These are phyloP conservation scores for Coregonus suidteri DNA, from an alignment of 2,797 vertebrate species.

Conservation along the genomic window DNA sequence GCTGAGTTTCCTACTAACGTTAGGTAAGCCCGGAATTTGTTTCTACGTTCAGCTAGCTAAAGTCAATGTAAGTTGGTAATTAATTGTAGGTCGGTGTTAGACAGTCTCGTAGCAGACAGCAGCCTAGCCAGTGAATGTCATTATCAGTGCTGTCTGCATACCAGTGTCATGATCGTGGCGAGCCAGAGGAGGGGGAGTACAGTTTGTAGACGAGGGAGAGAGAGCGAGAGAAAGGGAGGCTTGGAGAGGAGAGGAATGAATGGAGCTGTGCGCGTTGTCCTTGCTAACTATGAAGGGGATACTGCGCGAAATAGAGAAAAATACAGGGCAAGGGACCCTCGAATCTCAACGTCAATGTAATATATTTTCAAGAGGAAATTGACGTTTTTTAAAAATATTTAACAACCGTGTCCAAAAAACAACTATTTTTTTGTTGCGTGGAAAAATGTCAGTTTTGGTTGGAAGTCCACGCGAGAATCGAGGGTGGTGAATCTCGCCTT, in stretches of 20 bases:
- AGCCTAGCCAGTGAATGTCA: conserved; percentile 79
- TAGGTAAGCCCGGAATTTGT: neutral
- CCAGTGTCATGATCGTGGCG: conserved; percentile 62
- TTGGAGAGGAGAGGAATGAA: conserved; percentile 11
- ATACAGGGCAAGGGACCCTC: neutral
- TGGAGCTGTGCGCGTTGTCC: conserved; percentile 65
- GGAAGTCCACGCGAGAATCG: neutral
- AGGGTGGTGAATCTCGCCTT: conserved; percentile 12
- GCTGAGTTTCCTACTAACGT: neutral
- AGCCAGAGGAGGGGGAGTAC: conserved; percentile 36
- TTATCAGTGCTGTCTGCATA: conserved; percentile 78
- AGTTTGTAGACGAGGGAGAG: conserved; percentile 7
- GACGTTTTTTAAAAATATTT: neutral
- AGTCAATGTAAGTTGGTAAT: neutral
- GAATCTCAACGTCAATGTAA: neutral
- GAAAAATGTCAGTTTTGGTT: neutral
- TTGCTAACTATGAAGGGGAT: conserved; percentile 54
- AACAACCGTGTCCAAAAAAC: neutral
- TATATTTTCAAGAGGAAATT: neutral
- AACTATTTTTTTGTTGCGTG: neutral
- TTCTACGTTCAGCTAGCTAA: neutral
- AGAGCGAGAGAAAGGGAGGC: neutral
- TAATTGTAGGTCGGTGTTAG: neutral
- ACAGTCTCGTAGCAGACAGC: conserved; percentile 60
- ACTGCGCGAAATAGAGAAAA: neutral